Evolutionary conservation across 2,888 invertebrate genomes (phyloP), one percentile per base, ranked within the genome.

Genomic region (Ormyrus nitidulus): DNA sequence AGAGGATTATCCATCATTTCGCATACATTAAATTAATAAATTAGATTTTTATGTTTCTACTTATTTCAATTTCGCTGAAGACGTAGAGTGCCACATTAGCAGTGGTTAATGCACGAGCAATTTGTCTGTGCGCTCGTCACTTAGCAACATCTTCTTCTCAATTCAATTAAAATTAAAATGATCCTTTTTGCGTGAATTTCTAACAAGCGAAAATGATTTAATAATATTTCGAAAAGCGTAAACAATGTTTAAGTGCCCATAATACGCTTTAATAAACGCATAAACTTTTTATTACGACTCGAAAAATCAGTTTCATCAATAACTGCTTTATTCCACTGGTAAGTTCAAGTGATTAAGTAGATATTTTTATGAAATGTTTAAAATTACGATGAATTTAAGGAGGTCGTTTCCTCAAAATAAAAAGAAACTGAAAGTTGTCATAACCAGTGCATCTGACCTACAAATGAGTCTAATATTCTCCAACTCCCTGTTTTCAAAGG

Each of bases 371-470:
- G 34, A 46, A 59, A 7, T 6, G 9, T 59, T 59, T 9, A 59
- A 59, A 59, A 59, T 19, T 0, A 19, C 19, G 19, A 7, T 58
- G 13, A 74, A 53, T 61, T 62, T 61, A 77, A 66, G 64, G 49
- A 65, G 71, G 56, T 51, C 53, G 46, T 58, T 44, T 13, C 58
- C 44, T 69, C n/a, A 61, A 73, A 71, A 71, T 53, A 68, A 68
- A 48, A 73, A 58, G 68, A 80, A 72, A 80, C 59, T 51, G 80
- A 80, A 80, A 80, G 80, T 77, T 62, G 77, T 68, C 72, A 58
- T 62, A 73, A 72, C 61, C 65, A 68, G 80, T 72, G 68, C 68
- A 58, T 77, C 11, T 72, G 76, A 80, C 79, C 79, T 79, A 79
- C 68, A 72, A 77, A 49, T 6, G 65, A 62, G 51, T 72, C 58